These are phyloP conservation scores for Coelopa frigida DNA, from an alignment of 1,140 invertebrate species.

Conservation along the genomic window DNA sequence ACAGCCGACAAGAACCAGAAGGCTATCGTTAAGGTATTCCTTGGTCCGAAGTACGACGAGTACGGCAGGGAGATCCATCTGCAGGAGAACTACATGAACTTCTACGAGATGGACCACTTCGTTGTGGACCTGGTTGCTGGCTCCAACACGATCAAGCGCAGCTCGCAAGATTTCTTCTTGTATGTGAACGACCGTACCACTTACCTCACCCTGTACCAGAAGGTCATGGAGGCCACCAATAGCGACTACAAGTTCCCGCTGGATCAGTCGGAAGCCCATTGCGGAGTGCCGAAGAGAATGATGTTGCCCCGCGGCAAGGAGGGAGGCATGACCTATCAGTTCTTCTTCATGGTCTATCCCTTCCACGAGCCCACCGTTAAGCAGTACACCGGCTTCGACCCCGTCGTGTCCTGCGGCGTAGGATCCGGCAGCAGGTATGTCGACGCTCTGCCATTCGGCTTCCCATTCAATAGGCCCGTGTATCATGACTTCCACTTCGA, in stretches of 20 bases:
- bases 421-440: slow-evolving; percentile 43
- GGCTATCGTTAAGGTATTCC: slow-evolving; percentile 51
- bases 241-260: slow-evolving; percentile 48
- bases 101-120: slow-evolving; percentile 41
- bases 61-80: slow-evolving; percentile 40
- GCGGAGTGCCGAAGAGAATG: slow-evolving; percentile 55
- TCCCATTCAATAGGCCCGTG: slow-evolving; percentile 60
- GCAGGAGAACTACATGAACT: slow-evolving; percentile 40
- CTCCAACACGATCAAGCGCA: slow-evolving; percentile 32
- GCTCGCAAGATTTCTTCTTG: slow-evolving; percentile 32
- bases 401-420: slow-evolving; percentile 37
- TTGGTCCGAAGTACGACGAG: slow-evolving; percentile 54
- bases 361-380: slow-evolving; percentile 36
- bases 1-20: slow-evolving; percentile 47
- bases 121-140: slow-evolving; percentile 33
- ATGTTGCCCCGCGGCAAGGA: slow-evolving; percentile 60
- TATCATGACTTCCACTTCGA: slow-evolving; percentile 49
- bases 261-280: slow-evolving; percentile 48
- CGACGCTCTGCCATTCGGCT: slow-evolving; percentile 53
- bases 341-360: slow-evolving; percentile 59
- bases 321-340: slow-evolving; percentile 55
- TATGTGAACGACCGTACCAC: slow-evolving; percentile 39
- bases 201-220: slow-evolving; percentile 37
- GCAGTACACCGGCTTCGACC: slow-evolving; percentile 35
- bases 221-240: slow-evolving; percentile 38